Conservation (phyloP, 2,113 vertebrate genomes). For the Rhagologus leucostigma region DNA sequence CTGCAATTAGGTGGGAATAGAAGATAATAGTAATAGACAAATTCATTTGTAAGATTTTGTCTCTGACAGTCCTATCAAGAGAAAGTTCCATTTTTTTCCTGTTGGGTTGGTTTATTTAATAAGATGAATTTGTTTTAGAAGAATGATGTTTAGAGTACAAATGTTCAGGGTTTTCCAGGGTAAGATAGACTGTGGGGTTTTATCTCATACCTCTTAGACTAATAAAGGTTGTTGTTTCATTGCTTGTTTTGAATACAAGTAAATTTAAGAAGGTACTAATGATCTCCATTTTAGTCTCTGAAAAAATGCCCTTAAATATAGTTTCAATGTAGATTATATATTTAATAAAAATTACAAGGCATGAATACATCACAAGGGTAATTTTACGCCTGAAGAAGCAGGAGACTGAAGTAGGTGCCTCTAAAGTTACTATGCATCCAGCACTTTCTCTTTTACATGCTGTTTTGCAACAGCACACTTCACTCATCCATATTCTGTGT, state of each 20-base stretch:
- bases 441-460: not conserved
- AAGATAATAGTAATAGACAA: not conserved
- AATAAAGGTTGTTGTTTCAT: not conserved
- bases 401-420: not conserved
- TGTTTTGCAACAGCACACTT: not conserved
- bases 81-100: not conserved
- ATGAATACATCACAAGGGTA: not conserved
- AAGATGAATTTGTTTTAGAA: not conserved
- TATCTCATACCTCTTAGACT: not conserved
- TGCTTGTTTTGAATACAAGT: not conserved
- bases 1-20: not conserved
- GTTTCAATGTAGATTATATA: not conserved
- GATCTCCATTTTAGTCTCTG: not conserved
- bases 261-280: not conserved
- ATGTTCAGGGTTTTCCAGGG: not conserved
- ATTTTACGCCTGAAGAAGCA: not conserved
- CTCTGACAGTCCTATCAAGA: not conserved
- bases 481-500: not conserved
- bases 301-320: not conserved
- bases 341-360: not conserved
- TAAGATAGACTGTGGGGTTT: not conserved
- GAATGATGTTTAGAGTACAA: not conserved
- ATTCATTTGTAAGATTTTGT: not conserved
- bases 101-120: not conserved
- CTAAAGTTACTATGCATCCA: not conserved